Conservation (phyloP, 2,797 vertebrate species). For the Myotis findleyi region DNA sequence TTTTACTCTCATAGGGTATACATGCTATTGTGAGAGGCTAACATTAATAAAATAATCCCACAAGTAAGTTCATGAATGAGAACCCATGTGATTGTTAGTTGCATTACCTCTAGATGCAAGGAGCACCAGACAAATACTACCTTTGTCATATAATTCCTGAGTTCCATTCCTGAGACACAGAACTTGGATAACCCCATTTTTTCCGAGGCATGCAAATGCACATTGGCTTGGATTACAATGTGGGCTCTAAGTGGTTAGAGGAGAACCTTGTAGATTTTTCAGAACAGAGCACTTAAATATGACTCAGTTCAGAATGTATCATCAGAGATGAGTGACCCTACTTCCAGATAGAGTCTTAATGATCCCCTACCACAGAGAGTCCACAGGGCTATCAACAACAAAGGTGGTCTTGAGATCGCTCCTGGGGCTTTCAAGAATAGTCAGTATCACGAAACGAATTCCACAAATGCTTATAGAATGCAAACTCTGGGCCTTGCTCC, state of each 20-base stretch:
- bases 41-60: conserved; percentile 9
- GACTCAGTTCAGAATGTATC: not conserved
- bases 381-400: not conserved
- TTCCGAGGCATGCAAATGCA: not conserved
- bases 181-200: not conserved
- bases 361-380: not conserved
- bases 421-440: not conserved
- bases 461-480: not conserved
- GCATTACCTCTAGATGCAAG: not conserved
- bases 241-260: not conserved
- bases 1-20: not conserved
- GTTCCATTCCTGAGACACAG: not conserved
- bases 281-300: not conserved
- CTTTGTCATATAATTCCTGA: not conserved
- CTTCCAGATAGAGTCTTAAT: not conserved
- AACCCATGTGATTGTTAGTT: not conserved
- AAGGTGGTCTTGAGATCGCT: not conserved
- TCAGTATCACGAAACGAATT: not conserved
- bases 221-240: not conserved
- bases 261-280: not conserved
- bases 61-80: not conserved
- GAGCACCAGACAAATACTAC: not conserved
- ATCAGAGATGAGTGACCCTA: not conserved
- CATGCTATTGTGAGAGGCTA: not conserved
- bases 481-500: not conserved